Conservation (phyloP, 1,140 invertebrate species). For the Argopecten irradians region DNA sequence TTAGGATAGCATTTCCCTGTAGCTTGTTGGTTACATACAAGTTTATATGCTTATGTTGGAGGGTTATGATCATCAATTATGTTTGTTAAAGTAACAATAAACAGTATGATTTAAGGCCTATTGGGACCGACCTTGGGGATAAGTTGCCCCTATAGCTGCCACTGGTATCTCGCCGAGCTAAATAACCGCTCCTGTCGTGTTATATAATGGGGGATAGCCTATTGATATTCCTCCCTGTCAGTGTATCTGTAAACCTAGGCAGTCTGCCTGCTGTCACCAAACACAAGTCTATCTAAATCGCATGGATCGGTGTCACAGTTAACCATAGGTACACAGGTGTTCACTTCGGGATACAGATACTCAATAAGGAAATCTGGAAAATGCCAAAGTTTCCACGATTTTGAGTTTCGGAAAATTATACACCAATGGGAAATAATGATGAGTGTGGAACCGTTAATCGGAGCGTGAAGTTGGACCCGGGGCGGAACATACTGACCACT, state of each 20-base stretch:
- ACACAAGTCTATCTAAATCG: background rate
- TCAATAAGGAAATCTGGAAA: background rate
- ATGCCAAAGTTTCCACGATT: background rate
- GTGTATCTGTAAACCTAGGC: background rate
- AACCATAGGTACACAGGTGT: background rate
- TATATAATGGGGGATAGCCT: background rate
- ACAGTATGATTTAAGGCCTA: background rate
- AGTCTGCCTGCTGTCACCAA: background rate
- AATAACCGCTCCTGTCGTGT: background rate
- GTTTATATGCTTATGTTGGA: background rate
- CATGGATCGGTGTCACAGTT: background rate
- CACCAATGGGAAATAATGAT: background rate
- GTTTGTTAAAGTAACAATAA: background rate
- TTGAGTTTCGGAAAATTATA: background rate
- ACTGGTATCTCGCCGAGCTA: background rate
- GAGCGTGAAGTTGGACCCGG: background rate
- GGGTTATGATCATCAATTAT: background rate
- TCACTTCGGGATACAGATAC: background rate
- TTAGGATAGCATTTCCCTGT: too few species aligned
- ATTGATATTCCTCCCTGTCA: background rate
- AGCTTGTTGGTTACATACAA: background rate
- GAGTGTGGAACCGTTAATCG: background rate
- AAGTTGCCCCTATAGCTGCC: background rate
- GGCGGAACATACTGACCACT: background rate
- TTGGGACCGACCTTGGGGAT: background rate